A percentile compares a stretch with the other conserved stretches of the same genome.
phyloP scores from a whole-genome alignment of 2,797 vertebrate genomes.

The Aphelocoma californica region DNA sequence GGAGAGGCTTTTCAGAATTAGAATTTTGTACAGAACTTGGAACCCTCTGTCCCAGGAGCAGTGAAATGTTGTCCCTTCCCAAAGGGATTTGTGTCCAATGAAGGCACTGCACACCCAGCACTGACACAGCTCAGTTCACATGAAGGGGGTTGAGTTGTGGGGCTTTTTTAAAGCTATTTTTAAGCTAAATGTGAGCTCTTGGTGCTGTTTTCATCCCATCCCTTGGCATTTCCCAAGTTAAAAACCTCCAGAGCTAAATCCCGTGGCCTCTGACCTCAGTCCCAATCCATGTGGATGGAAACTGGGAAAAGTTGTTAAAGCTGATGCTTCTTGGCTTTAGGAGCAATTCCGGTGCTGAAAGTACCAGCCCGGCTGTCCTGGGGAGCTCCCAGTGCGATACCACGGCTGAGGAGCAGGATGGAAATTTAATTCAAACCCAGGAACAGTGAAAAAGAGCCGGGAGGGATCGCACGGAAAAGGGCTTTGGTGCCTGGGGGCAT shows the following conservation, averaged over 20 bases:
- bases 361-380: accelerated
- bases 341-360: not conserved
- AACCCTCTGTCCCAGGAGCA: not conserved
- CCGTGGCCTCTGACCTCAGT: accelerated
- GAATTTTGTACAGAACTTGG: not conserved
- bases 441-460: accelerated
- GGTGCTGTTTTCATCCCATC: not conserved
- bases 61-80: not conserved
- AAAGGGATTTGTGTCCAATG: accelerated
- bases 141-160: accelerated
- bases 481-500: not conserved
- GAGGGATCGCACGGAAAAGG: accelerated
- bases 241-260: not conserved
- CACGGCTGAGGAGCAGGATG: accelerated
- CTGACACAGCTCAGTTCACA: accelerated
- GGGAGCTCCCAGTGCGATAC: accelerated
- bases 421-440: accelerated
- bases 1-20: not conserved
- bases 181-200: not conserved
- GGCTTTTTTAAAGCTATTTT: accelerated
- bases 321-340: accelerated
- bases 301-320: accelerated
- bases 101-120: not conserved
- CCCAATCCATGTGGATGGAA: accelerated
- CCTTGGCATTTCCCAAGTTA: accelerated